Base-by-base conservation (phyloP, 2,113 vertebrate species). In the Catharus bicknelli region DNA sequence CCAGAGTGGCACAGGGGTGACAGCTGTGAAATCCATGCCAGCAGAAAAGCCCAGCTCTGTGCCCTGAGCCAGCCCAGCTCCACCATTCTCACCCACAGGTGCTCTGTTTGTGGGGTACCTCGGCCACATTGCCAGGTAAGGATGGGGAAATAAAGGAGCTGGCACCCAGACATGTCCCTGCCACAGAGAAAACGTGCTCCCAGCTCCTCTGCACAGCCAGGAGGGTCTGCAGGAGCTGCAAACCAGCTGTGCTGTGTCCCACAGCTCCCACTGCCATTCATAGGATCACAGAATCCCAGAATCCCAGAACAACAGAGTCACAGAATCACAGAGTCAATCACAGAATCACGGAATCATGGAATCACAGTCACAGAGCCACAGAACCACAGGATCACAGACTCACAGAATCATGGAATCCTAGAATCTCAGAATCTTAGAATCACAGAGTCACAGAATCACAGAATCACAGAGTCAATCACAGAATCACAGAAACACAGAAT, bases 51-150 rank as follows among this genome's bases (percentile, higher is more conserved):
- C n/a, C 75, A 68, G 67, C 75, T 27, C 36, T 0, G 1, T 34
- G 40, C 69, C 30, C 54, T 55, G 53, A 9, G 9, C 25, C 32
- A 78, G 53, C 45, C 30, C 58, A 29, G 1, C 61, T 47, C 23
- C 5, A 4, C 45, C 0, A 0, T 32, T 23, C 27, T 26, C 68
- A 27, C 30, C 66, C 2, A 0, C 27, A 12, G 1, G 4, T 6
- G 21, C 34, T 82, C 32, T 23, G 58, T 57, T 13, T 20, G 1
- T 11, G 54, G 51, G 64, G 11, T 7, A 15, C 18, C 26, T 70
- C 48, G 1, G 20, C 11, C 43, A 20, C 16, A 64, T 55, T 62
- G 68, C 36, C 36, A 42, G 23, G 22, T 4, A 23, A 26, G 29
- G 36, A 8, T 25, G 13, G 30, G 17, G 13, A 48, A 29, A 22